These are phyloP conservation scores for Sebastes trivittatus DNA, from an alignment of 2,797 vertebrate species.

Conservation along the genomic window DNA sequence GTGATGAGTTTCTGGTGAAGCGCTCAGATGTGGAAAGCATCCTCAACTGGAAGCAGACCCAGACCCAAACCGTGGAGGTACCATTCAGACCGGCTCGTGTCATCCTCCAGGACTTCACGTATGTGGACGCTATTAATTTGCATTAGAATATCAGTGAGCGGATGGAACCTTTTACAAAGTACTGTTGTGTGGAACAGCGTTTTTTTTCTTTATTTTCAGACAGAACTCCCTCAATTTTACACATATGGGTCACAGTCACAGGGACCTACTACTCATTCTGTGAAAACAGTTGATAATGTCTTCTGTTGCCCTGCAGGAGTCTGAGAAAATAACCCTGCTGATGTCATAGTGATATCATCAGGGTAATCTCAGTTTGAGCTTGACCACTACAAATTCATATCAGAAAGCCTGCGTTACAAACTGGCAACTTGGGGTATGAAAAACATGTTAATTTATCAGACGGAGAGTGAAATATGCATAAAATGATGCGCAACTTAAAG, in stretches of 20 bases:
- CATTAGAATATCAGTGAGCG: background rate
- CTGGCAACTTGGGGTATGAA: no score
- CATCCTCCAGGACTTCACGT: constrained; percentile 99
- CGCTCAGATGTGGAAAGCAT: constrained; percentile 92
- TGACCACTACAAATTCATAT: no score
- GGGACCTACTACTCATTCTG: background rate
- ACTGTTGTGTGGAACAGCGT: background rate
- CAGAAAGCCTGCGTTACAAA: no score
- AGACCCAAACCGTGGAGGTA: constrained; percentile 91
- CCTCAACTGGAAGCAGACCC: constrained; percentile 91
- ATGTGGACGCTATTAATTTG: constrained; percentile 11
- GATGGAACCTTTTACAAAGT: background rate
- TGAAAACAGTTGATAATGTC: background rate
- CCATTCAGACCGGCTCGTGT: constrained; percentile 95
- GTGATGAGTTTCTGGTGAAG: constrained; percentile 95
- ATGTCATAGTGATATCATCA: no score
- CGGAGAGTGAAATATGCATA: no score
- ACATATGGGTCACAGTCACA: background rate
- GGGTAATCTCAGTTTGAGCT: no score
- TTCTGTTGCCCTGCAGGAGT: background rate
- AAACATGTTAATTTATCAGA: no score
- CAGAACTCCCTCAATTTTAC: background rate
- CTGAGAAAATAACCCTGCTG: no score
- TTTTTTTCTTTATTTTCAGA: background rate
- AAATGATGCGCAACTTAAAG: no score